Evolutionary conservation across 1,140 invertebrate species (phyloP).

Genomic region (Formica exsecta): DNA sequence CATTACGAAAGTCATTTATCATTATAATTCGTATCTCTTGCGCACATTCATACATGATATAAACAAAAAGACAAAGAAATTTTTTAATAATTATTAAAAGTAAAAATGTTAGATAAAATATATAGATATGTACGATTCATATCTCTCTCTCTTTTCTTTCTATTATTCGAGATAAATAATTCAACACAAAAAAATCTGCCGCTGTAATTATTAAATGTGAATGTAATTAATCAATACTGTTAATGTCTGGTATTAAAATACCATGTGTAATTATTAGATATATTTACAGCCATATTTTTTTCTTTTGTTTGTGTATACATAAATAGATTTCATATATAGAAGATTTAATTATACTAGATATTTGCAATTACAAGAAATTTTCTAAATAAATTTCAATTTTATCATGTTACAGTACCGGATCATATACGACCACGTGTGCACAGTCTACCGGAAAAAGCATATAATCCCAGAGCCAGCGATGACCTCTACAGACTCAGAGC

Average conservation of each 20-base stretch:
- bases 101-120: neutral
- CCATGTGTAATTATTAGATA: neutral
- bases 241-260: neutral
- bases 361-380: neutral
- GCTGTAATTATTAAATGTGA: neutral
- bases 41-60: neutral
- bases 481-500: constrained; percentile 95
- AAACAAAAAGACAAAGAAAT: neutral
- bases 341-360: neutral
- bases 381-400: constrained; percentile 13
- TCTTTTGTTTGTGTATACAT: neutral
- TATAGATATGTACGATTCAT: neutral
- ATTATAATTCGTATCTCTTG: neutral
- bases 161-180: neutral
- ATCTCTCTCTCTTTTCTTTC: neutral
- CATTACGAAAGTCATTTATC: neutral
- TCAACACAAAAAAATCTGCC: neutral
- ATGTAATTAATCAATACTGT: neutral
- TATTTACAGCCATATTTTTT: neutral
- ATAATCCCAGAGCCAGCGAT: constrained; percentile 93
- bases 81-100: neutral
- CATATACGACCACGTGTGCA: constrained; percentile 93
- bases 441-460: constrained; percentile 93
- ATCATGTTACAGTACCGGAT: constrained; percentile 89
- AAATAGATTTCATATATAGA: neutral